Conservation (phyloP, 2,888 invertebrate genomes). For the Aphodius granarius region DNA sequence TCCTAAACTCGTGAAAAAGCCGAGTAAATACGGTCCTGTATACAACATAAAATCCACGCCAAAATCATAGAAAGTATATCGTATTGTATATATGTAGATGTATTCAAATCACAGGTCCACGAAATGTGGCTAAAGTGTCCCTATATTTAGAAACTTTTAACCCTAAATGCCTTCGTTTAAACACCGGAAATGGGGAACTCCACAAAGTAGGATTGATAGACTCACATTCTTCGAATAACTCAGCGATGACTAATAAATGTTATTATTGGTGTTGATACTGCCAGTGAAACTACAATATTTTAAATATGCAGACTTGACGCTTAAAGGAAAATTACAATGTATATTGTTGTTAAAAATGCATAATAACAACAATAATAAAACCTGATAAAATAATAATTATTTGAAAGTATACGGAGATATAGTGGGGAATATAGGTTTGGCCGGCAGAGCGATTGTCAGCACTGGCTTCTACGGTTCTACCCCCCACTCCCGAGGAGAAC, state of each 20-base stretch:
- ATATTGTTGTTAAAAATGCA: no score
- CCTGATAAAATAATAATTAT: not conserved
- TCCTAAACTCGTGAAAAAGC: not conserved
- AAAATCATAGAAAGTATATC: not conserved
- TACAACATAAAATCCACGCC: no score
- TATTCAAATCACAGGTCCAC: not conserved
- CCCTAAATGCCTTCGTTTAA: not conserved
- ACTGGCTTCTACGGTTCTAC: not conserved
- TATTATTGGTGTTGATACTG: not conserved
- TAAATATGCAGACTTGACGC: no score
- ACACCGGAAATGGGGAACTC: not conserved
- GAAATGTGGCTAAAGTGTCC: not conserved
- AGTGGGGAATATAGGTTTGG: not conserved
- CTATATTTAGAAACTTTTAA: not conserved
- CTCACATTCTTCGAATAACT: not conserved
- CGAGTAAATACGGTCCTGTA: no score
- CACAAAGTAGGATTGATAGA: not conserved
- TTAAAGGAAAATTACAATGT: not conserved
- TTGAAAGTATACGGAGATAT: not conserved
- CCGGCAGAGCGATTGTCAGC: not conserved
- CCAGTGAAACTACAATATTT: not conserved
- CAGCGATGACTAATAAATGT: not conserved
- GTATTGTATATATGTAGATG: not conserved
- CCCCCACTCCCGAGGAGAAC: slow-evolving; percentile 22
- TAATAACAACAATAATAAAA: not conserved